phyloP scores from a whole-genome alignment of 2,888 invertebrate species.

The Dioctria linearis region DNA sequence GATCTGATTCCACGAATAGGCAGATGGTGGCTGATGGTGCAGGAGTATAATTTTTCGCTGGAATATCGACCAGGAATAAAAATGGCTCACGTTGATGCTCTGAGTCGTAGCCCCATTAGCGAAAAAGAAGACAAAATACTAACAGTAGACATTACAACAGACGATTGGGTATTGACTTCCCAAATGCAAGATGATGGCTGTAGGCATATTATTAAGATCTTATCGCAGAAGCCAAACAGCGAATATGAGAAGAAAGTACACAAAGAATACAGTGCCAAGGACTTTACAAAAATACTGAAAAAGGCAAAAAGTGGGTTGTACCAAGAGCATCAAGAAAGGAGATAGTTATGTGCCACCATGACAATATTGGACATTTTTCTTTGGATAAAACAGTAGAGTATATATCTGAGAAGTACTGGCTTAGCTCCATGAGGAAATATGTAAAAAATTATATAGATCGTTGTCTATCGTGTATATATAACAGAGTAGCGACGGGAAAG shows the following conservation, averaged over 20 bases:
- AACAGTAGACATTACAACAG: constrained; percentile 42
- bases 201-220: constrained; percentile 55
- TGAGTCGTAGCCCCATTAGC: constrained; percentile 60
- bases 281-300: not conserved
- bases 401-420: constrained; percentile 66
- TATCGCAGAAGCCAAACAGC: constrained; percentile 9
- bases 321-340: too few species aligned
- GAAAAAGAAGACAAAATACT: not conserved
- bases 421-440: constrained; percentile 65
- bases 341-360: constrained; percentile 19
- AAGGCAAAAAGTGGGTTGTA: not conserved
- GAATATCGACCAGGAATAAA: constrained; percentile 62
- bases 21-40: constrained; percentile 63
- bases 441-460: constrained; percentile 65
- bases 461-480: constrained; percentile 61
- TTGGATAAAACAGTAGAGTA: constrained; percentile 61
- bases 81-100: constrained; percentile 64
- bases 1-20: constrained; percentile 62
- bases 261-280: not conserved
- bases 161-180: constrained; percentile 60
- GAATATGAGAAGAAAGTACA: constrained; percentile 12
- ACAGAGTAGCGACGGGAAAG: constrained; percentile 62
- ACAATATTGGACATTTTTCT: constrained; percentile 58
- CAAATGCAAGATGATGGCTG: constrained; percentile 60
- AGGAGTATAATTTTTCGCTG: constrained; percentile 63